These are phyloP conservation scores for Drosophila peninsularis DNA, from an alignment of 2,888 invertebrate species.

Conservation along the genomic window DNA sequence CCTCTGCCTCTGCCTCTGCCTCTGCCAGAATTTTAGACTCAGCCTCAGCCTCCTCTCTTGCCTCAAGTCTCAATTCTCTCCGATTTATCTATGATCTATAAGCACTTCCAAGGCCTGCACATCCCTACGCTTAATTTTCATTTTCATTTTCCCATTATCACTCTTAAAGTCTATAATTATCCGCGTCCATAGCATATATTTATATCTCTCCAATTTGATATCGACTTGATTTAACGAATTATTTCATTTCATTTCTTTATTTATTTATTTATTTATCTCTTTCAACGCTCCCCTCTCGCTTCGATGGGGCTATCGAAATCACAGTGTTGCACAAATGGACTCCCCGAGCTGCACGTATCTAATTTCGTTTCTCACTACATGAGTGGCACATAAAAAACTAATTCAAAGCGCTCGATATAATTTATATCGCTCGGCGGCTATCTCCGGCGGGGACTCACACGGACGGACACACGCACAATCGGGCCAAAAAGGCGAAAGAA, in stretches of 20 bases:
- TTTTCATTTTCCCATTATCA: too few relatives aligned
- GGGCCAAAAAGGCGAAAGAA: constrained; percentile 67
- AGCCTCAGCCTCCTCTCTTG: neutral
- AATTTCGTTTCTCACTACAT: constrained; percentile 74
- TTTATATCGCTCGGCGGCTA: constrained; percentile 68
- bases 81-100: too few relatives aligned
- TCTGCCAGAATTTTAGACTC: neutral
- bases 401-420: constrained; percentile 78
- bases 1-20: neutral
- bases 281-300: neutral
- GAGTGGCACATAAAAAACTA: constrained; percentile 77
- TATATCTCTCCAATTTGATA: too few relatives aligned
- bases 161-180: too few relatives aligned
- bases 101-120: too few relatives aligned
- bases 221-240: neutral
- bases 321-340: constrained; percentile 62
- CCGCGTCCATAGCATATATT: too few relatives aligned
- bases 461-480: constrained; percentile 53
- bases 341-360: constrained; percentile 69
- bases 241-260: neutral
- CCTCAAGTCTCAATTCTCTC: too few relatives aligned
- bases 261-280: constrained; percentile 4
- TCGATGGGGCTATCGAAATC: constrained; percentile 42
- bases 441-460: constrained; percentile 44
- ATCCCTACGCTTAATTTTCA: too few relatives aligned